phyloP scores from a whole-genome alignment of 2,113 vertebrate species.

The Odocoileus virginianus region DNA sequence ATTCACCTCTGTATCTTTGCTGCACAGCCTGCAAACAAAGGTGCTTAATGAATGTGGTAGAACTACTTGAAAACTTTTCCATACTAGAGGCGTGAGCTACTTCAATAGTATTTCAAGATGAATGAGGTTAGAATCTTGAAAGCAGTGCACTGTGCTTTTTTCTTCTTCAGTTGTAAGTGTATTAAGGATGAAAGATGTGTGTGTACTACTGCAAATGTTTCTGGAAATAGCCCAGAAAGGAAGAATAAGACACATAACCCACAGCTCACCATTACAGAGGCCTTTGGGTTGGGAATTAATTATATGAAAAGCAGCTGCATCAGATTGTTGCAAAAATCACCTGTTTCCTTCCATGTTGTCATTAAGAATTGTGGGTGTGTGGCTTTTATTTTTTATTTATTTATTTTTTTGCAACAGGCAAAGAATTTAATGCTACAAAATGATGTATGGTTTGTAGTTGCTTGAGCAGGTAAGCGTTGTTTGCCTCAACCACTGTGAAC shows the following conservation, averaged over 20 bases:
- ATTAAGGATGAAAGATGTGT: conserved; percentile 40
- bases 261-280: background rate
- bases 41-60: background rate
- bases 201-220: background rate
- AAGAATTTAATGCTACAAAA: conserved; percentile 14
- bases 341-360: background rate
- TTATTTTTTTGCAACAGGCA: background rate
- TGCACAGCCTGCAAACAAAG: background rate
- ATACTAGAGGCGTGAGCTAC: background rate
- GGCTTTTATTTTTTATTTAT: conserved; percentile 28
- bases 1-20: background rate
- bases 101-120: background rate
- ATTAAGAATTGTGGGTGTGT: conserved; percentile 22
- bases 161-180: background rate
- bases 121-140: background rate
- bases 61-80: background rate
- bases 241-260: background rate
- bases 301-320: background rate
- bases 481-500: conserved; percentile 19
- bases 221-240: conserved; percentile 14
- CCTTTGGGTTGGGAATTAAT: background rate
- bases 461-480: background rate
- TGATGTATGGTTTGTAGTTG: conserved; percentile 35
- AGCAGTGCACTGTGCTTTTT: background rate
- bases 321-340: conserved; percentile 25